A percentile compares a stretch with the other conserved stretches of the same genome.
Conservation (phyloP, 2,113 vertebrate genomes). For the Tetraodon nigroviridis region DNA sequence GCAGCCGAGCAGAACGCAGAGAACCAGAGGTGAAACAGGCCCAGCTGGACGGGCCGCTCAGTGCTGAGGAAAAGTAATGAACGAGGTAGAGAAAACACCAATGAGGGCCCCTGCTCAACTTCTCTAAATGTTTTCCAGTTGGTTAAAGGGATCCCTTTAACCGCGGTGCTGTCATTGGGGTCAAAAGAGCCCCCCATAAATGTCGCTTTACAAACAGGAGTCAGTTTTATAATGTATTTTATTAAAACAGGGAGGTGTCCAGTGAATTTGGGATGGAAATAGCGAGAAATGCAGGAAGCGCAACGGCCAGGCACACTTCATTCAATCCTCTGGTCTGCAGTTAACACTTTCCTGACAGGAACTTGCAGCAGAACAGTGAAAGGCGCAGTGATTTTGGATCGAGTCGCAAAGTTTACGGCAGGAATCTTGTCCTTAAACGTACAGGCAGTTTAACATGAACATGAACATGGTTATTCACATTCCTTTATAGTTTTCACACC, state of each 20-base stretch:
- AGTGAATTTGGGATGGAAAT: not conserved
- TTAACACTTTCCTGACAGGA: too few relatives aligned
- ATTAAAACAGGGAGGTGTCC: not conserved
- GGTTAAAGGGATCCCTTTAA: constrained; percentile 11
- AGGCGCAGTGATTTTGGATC: too few relatives aligned
- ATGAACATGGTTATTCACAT: too few relatives aligned
- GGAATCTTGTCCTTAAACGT: too few relatives aligned
- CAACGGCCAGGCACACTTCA: not conserved
- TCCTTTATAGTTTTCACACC: too few relatives aligned
- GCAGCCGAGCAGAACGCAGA: constrained; percentile 18
- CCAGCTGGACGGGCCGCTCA: constrained; percentile 32
- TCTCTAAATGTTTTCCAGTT: constrained; percentile 34
- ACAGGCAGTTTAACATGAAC: too few relatives aligned
- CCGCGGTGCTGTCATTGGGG: not conserved
- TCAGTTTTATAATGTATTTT: not conserved
- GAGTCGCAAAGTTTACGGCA: too few relatives aligned
- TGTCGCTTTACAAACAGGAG: constrained; percentile 1
- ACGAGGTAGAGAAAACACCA: constrained; percentile 31
- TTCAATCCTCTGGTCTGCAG: too few relatives aligned
- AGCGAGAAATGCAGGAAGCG: not conserved
- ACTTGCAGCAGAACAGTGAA: too few relatives aligned
- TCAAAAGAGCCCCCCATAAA: constrained; percentile 14
- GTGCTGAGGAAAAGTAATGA: constrained; percentile 34
- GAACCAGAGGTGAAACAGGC: constrained; percentile 7
- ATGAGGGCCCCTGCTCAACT: constrained; percentile 12